Percentiles rank a stretch among this genome's conserved stretches.
phyloP scores from a whole-genome alignment of 2,113 vertebrate species.

The Salvelinus alpinus region DNA sequence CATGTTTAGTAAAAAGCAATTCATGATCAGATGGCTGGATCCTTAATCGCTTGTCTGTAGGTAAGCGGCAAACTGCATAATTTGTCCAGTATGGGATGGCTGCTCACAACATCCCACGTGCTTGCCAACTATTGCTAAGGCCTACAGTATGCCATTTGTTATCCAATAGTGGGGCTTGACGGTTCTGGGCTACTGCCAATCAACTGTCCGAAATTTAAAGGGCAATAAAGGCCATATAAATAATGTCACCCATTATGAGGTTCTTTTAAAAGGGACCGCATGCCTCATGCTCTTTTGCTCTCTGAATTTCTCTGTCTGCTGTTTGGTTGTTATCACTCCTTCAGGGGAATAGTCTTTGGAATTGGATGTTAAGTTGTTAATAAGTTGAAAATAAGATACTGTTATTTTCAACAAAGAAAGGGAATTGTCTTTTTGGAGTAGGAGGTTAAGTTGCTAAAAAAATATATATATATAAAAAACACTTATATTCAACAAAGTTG shows the following conservation, averaged over 20 bases:
- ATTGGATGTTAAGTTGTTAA: not conserved
- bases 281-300: not conserved
- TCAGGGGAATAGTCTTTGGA: not conserved
- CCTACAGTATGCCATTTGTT: conserved; percentile 33
- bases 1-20: conserved; percentile 42
- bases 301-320: not conserved
- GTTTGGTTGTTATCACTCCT: not conserved
- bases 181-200: conserved; percentile 55
- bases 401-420: not conserved
- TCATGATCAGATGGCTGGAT: conserved; percentile 33
- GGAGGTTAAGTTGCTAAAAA: not conserved
- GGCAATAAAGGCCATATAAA: conserved; percentile 35
- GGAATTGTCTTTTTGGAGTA: not conserved
- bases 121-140: conserved; percentile 53
- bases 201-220: conserved; percentile 43
- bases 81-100: conserved; percentile 36
- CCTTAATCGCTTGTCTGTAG: conserved; percentile 58
- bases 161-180: conserved; percentile 32
- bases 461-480: too few species aligned
- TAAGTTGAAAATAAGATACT: not conserved
- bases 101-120: conserved; percentile 2
- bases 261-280: not conserved
- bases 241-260: conserved; percentile 40
- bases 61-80: conserved; percentile 37
- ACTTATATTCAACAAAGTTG: not conserved